Base-by-base conservation (phyloP, 2,113 vertebrate genomes). In the Climacteris rufus region DNA sequence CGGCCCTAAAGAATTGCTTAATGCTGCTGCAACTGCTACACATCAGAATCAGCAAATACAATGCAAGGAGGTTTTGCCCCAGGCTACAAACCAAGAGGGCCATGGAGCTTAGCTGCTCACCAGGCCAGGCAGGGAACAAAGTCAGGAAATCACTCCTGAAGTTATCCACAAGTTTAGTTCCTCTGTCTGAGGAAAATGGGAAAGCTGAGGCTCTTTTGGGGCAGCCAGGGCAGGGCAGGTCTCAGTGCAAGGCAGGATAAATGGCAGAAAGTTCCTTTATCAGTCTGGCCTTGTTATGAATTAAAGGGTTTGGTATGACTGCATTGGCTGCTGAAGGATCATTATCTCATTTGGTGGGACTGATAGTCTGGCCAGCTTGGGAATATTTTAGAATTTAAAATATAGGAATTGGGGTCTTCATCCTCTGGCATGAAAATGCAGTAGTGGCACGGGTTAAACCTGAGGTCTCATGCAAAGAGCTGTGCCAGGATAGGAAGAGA, bases 341-440 rank as follows among this genome's bases (percentile, higher is more conserved):
- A n/a, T n/a, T n/a, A n/a, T n/a, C n/a, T n/a, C n/a, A n/a, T n/a
- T n/a, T n/a, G n/a, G n/a, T n/a, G n/a, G n/a, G n/a, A n/a, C n/a
- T n/a, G n/a, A n/a, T n/a, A n/a, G n/a, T n/a, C n/a, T n/a, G n/a
- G n/a, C n/a, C n/a, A 74, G 11, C 28, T 20, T 4, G 5, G 40
- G 33, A 31, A n/a, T 28, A 47, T 9, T 53, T 53, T 11, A 35
- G 65, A 71, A 13, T 65, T 39, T 13, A 42, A 45, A n/a, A 8
- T 16, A 9, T 1, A n/a, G 65, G 69, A 54, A 31, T 40, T 0
- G 1, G 19, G 24, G 22, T 40, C 42, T 74, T 50, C 9, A 5
- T 16, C 52, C 31, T 31, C 3, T 0, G 1, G 16, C 2, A 7
- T 10, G 25, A 14, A 50, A 16, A n/a, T 5, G 7, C 39, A 24